These are phyloP conservation scores for Parazoanthus swiftii DNA, from an alignment of 92 coral and sea anemone species.

Conservation along the genomic window DNA sequence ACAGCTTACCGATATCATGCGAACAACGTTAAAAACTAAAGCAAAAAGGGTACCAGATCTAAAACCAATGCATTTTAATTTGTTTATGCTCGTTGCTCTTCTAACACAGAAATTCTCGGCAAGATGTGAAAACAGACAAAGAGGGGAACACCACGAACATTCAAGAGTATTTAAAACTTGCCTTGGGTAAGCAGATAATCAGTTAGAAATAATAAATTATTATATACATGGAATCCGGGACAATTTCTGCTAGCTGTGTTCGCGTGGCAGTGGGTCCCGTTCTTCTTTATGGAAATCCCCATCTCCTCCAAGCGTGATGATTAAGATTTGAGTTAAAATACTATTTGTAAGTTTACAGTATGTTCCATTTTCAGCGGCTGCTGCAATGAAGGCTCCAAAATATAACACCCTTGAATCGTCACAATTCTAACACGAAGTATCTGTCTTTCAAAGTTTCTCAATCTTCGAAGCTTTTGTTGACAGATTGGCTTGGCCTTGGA, in stretches of 20 bases:
- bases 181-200: not conserved
- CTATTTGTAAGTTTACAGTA: too few species aligned
- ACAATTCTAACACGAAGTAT: not conserved
- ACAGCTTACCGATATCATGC: too few species aligned
- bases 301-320: not conserved
- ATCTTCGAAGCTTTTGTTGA: slow-evolving; percentile 26
- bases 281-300: not conserved
- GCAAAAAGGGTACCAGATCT: too few species aligned
- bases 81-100: not conserved
- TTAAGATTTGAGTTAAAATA: not conserved
- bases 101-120: not conserved
- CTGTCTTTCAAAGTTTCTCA: slow-evolving; percentile 3
- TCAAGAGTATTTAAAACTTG: not conserved
- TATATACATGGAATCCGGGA: not conserved
- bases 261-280: not conserved
- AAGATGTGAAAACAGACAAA: too few species aligned
- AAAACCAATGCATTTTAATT: too few species aligned
- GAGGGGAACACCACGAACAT: not conserved
- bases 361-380: too few species aligned
- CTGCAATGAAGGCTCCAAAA: not conserved
- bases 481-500: not conserved
- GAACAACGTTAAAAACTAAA: too few species aligned
- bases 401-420: not conserved
- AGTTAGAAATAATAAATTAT: not conserved
- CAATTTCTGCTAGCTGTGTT: not conserved